Conservation (phyloP, 2,113 vertebrate species). For the Peromyscus polionotus region DNA sequence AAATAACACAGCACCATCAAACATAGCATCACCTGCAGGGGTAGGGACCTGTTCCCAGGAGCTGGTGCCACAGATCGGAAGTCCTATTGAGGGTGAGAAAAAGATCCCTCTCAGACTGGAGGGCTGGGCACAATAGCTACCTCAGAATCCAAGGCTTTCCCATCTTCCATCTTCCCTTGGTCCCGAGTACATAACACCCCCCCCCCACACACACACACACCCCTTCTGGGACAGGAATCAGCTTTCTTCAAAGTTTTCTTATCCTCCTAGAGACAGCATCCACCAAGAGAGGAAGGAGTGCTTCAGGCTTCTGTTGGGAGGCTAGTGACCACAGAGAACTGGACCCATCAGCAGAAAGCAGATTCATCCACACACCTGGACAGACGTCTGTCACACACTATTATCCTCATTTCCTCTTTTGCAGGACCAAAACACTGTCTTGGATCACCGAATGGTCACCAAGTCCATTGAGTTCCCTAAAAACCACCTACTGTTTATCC, state of each 20-base stretch:
- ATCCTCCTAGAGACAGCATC: background rate
- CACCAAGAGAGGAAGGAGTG: background rate
- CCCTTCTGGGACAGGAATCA: background rate
- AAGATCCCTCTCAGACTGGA: background rate
- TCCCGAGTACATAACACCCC: background rate
- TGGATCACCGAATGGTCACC: no score
- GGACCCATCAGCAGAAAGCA: background rate
- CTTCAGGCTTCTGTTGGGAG: background rate
- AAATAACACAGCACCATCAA: background rate
- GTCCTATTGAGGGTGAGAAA: background rate
- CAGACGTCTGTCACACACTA: no score
- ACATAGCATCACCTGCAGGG: background rate
- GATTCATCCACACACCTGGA: no score
- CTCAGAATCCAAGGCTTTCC: background rate
- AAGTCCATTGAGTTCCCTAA: background rate
- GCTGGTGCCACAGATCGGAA: background rate
- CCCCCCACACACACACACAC: background rate
- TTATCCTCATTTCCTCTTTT: background rate
- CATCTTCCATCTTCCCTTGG: background rate
- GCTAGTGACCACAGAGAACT: background rate
- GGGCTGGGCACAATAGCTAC: background rate
- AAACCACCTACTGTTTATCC: background rate
- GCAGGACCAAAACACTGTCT: background rate
- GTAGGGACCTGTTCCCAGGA: background rate
- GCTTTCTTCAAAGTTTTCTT: background rate